A percentile compares a stretch with the other conserved stretches of the same genome.
Evolutionary conservation across 2,797 vertebrate genomes (phyloP).

Genomic region (Muraenolepis orangiensis): DNA sequence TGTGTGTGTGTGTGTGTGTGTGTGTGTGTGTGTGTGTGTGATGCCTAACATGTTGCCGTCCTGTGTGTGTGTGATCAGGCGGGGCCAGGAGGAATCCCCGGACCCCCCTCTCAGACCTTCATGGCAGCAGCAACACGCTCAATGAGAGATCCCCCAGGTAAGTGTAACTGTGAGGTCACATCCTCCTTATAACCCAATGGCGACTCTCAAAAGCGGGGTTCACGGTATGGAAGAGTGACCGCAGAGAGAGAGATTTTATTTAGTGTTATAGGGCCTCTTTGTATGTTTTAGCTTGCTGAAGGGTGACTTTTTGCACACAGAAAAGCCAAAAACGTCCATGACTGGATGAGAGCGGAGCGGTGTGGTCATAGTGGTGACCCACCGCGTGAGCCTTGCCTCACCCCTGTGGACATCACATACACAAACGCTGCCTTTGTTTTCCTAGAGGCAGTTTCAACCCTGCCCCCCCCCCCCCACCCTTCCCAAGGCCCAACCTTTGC

Average conservation of each 20-base stretch:
- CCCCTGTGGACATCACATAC: neutral
- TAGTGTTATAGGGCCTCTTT: neutral
- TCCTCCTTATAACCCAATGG: neutral
- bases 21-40: neutral
- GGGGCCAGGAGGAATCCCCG: constrained; percentile 83
- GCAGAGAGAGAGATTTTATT: neutral
- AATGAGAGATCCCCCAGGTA: constrained; percentile 78
- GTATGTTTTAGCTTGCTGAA: neutral
- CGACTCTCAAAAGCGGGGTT: neutral
- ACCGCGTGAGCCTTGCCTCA: neutral
- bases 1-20: constrained; percentile 15
- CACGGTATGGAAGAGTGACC: neutral
- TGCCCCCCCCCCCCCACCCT: neutral
- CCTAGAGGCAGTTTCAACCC: neutral
- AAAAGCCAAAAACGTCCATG: neutral
- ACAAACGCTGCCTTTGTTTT: neutral
- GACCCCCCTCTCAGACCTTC: constrained; percentile 88
- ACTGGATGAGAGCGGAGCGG: neutral
- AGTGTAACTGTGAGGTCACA: constrained; percentile 61
- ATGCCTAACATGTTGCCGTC: neutral
- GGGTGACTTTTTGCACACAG: neutral
- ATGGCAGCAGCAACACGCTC: constrained; percentile 86
- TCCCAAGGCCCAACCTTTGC: neutral
- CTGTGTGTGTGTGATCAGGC: constrained; percentile 61
- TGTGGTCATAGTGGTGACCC: neutral